Evolutionary conservation across 2,888 invertebrate species (phyloP).

Genomic region (Latrodectus hesperus): DNA sequence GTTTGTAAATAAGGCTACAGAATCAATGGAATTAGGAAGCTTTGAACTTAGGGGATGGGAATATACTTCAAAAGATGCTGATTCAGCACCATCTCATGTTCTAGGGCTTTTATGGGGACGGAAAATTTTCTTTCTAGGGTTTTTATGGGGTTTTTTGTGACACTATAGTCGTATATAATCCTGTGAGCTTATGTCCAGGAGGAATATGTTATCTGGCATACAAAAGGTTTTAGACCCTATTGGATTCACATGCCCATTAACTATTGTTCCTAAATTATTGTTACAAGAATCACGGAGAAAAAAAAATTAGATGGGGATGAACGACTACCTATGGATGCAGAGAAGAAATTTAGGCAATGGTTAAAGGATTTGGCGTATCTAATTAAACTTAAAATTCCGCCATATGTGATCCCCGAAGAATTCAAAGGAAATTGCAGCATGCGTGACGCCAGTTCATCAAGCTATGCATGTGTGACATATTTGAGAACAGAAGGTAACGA

Average conservation of each 20-base stretch:
- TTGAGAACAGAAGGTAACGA: slow-evolving; percentile 10
- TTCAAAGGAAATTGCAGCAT: neutral
- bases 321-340: neutral
- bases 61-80: neutral
- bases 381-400: neutral
- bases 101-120: neutral
- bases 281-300: slow-evolving; percentile 1
- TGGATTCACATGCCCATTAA: neutral
- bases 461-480: slow-evolving; percentile 9
- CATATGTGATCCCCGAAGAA: slow-evolving; percentile 2
- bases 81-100: neutral
- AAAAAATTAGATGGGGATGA: slow-evolving; percentile 6
- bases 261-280: slow-evolving; percentile 6
- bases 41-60: neutral
- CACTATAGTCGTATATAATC: neutral
- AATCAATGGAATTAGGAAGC: neutral
- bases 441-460: neutral
- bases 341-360: neutral
- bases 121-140: too few relatives aligned
- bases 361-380: slow-evolving; percentile 5
- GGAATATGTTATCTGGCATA: neutral
- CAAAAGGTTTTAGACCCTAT: neutral
- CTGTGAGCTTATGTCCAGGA: neutral
- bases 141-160: neutral
- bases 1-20: neutral